Conservation (phyloP, 2,888 invertebrate genomes). For the Macrophya alboannulata region DNA sequence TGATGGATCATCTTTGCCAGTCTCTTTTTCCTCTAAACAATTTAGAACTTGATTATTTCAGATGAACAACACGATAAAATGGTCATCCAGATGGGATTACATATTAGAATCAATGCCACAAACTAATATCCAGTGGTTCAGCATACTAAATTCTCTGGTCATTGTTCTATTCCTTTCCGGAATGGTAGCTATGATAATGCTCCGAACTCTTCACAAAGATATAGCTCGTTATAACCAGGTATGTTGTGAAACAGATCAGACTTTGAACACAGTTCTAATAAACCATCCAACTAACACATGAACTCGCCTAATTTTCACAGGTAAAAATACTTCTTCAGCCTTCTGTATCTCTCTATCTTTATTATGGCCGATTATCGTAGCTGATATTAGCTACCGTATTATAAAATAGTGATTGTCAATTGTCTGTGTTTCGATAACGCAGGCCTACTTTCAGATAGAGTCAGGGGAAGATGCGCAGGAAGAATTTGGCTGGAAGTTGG, state of each 20-base stretch:
- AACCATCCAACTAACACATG: background rate
- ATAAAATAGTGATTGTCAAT: constrained; percentile 64
- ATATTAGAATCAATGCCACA: constrained; percentile 99
- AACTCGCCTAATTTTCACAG: background rate
- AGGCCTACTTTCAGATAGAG: constrained; percentile 84
- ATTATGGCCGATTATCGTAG: background rate
- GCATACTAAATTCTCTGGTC: constrained; percentile 98
- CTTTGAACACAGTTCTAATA: background rate
- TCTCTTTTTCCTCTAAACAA: background rate
- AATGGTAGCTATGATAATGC: constrained; percentile 99
- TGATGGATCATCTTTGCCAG: background rate
- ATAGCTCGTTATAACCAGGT: constrained; percentile 99
- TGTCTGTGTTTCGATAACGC: constrained; percentile 77
- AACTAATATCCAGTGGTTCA: constrained; percentile 99
- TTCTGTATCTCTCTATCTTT: background rate
- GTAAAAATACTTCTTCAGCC: constrained; percentile 62
- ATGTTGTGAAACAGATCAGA: constrained; percentile 54
- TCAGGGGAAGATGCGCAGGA: constrained; percentile 96
- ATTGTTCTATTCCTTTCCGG: constrained; percentile 98
- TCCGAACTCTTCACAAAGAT: constrained; percentile 98
- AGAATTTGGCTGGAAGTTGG: constrained; percentile 98
- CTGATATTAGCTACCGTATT: background rate
- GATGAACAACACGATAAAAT: constrained; percentile 92
- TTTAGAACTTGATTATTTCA: constrained; percentile 61
- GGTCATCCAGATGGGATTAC: constrained; percentile 99